A percentile compares a stretch with the other conserved stretches of the same genome.
Conservation (phyloP, 2,888 invertebrate species). For the Acanthosepion lycidas region DNA sequence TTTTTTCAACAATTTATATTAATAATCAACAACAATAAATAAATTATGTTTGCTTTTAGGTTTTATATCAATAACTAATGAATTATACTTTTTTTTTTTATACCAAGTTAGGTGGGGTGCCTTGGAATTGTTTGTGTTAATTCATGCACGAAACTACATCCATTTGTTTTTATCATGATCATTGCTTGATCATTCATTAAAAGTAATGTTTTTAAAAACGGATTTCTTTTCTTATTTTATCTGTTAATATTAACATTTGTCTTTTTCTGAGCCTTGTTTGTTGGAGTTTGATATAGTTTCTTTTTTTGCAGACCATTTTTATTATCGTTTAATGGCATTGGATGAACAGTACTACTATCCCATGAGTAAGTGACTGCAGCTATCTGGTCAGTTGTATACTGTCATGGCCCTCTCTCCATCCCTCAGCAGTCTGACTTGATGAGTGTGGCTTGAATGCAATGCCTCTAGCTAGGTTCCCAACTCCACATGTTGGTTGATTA, state of each 20-base stretch:
- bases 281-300: constrained; percentile 15
- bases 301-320: constrained; percentile 43
- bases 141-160: neutral
- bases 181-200: neutral
- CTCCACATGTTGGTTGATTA: neutral
- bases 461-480: constrained; percentile 33
- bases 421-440: neutral
- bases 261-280: neutral
- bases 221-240: neutral
- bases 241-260: neutral
- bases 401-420: neutral
- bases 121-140: neutral
- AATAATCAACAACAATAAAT: neutral
- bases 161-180: neutral
- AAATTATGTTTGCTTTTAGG: constrained; percentile 10
- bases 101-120: neutral
- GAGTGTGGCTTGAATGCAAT: constrained; percentile 1
- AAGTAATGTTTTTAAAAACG: neutral
- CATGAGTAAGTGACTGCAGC: constrained; percentile 46
- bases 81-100: neutral
- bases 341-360: constrained; percentile 33
- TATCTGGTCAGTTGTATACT: neutral
- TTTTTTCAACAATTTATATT: neutral
- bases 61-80: neutral
- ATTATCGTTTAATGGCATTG: constrained; percentile 41